Conservation (phyloP, 23 tunicate species). For the Aplidium turbinatum region DNA sequence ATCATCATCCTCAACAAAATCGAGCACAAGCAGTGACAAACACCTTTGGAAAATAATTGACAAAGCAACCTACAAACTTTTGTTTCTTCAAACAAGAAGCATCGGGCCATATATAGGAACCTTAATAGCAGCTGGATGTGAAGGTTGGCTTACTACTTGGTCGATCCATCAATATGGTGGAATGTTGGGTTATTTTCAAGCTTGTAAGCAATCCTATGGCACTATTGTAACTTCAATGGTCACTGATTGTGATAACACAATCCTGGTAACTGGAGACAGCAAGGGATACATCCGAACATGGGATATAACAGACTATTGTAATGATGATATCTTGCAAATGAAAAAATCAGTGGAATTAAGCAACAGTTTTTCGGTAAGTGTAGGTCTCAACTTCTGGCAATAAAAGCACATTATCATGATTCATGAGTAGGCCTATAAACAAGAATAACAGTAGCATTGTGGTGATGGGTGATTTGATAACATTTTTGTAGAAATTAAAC, state of each 20-base stretch:
- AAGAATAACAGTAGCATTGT: too few species aligned
- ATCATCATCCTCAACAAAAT: background rate
- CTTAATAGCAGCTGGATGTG: constrained; percentile 42
- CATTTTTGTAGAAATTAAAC: too few species aligned
- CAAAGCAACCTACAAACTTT: constrained; percentile 55
- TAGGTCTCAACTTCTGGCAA: too few species aligned
- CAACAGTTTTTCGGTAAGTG: too few species aligned
- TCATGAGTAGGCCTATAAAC: too few species aligned
- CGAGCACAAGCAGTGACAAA: background rate
- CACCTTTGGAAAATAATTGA: constrained; percentile 12
- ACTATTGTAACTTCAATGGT: constrained; percentile 65
- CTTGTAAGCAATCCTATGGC: constrained; percentile 25
- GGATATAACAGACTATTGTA: constrained; percentile 65
- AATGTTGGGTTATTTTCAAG: constrained; percentile 57
- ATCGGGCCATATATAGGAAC: constrained; percentile 32
- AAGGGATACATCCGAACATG: constrained; percentile 72
- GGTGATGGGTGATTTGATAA: too few species aligned
- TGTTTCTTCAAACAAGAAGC: constrained; percentile 67
- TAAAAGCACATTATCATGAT: too few species aligned
- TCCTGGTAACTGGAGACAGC: constrained; percentile 75
- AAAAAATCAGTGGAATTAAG: background rate
- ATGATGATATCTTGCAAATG: constrained; percentile 40
- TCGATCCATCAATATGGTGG: constrained; percentile 87
- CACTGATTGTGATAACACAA: constrained; percentile 38
- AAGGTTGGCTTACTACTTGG: constrained; percentile 86